Base-by-base conservation (phyloP, 2,113 vertebrate species). In the Cynocephalus volans region DNA sequence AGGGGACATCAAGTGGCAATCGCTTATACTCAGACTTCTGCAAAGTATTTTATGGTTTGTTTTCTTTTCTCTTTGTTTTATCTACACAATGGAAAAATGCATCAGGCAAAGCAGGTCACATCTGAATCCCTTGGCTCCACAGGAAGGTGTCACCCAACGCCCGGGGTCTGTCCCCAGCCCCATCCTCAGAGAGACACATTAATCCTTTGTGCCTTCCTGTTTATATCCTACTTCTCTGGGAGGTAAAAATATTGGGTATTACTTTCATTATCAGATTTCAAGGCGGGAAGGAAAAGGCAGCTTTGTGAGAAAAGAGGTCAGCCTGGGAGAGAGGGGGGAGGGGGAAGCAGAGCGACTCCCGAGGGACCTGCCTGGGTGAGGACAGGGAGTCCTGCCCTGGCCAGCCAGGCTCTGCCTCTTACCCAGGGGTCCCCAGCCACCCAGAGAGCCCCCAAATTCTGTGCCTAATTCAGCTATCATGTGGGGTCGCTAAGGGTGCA, bases 21-120 rank as follows among this genome's bases (percentile, higher is more conserved):
- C 96, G 93, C 98, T 84, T 84, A 89, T 6, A 84, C 97, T 97
- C 91, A 75, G 97, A 65, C 97, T 98, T 98, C 97, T 98, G 98
- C 98, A 11, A 98, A 98, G 97, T 96, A 98, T 98, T 98, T 98
- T 98, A 98, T 15, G 92, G 98, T 98, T 98, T 98, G 98, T 99
- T 99, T 98, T 99, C 98, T 98, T 99, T 98, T 98, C 98, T 93
- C 96, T 97, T 98, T 98, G 98, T 98, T 98, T 98, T 98, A 98
- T 98, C 98, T 98, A 97, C 97, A 77, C 93, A 97, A 98, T 2
- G 97, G 98, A 98, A 98, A 98, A 98, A 98, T 98, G 97, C 98
- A 82, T n/a, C 54, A 45, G 96, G 97, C 97, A 95, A 93, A 95
- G 98, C 72, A 90, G 98, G 94, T 95, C 98, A 64, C 98, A 98